A percentile compares a stretch with the other conserved stretches of the same genome.
phyloP scores from a whole-genome alignment of 2,113 vertebrate species.

The Scortum barcoo region DNA sequence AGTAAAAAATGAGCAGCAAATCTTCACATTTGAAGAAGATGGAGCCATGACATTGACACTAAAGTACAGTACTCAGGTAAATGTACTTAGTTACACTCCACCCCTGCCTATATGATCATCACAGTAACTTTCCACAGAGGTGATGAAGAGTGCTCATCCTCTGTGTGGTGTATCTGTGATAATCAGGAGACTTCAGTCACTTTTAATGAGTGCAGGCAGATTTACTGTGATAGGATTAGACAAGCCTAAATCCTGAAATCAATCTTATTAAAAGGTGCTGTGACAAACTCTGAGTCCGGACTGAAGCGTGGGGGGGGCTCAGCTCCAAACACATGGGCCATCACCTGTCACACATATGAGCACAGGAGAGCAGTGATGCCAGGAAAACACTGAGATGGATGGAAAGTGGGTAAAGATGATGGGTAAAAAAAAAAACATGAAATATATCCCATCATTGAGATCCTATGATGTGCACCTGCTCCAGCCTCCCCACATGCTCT shows the following conservation, averaged over 20 bases:
- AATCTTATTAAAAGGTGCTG: slow-evolving; percentile 49
- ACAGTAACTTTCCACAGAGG: neutral
- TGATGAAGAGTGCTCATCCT: neutral
- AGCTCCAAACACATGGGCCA: neutral
- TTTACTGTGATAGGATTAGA: slow-evolving; percentile 60
- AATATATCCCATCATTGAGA: too few species aligned
- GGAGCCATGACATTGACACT: too few species aligned
- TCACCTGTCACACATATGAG: neutral
- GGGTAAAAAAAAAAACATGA: too few species aligned
- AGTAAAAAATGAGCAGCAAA: too few species aligned
- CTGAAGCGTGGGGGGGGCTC: too few species aligned
- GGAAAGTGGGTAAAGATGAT: neutral
- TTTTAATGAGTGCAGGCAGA: slow-evolving; percentile 48
- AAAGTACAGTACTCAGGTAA: too few species aligned
- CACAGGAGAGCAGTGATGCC: neutral
- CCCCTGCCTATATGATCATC: too few species aligned
- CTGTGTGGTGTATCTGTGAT: neutral
- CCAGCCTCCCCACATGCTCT: neutral
- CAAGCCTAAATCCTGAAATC: slow-evolving; percentile 31
- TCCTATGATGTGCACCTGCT: slow-evolving; percentile 60
- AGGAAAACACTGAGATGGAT: neutral
- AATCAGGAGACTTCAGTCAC: slow-evolving; percentile 10
- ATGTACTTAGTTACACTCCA: too few species aligned
- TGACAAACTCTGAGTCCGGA: slow-evolving; percentile 19
- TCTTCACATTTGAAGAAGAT: too few species aligned